phyloP scores from a whole-genome alignment of 2,113 vertebrate species.

The Rhinogobius similis region DNA sequence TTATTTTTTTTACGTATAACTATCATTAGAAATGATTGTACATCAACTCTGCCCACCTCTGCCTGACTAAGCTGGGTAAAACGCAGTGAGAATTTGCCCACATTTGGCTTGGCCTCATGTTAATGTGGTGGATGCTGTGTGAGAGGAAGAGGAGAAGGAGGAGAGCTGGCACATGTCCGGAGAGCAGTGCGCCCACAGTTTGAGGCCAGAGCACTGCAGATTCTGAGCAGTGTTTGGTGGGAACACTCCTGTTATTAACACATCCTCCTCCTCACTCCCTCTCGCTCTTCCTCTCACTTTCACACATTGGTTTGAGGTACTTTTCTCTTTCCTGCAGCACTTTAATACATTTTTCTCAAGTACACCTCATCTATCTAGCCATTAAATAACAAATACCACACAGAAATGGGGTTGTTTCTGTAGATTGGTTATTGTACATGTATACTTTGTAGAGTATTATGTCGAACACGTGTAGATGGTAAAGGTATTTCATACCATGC shows the following conservation, averaged over 20 bases:
- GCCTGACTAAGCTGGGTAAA: slow-evolving; percentile 20
- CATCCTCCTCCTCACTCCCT: slow-evolving; percentile 60
- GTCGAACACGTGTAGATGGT: too few species aligned
- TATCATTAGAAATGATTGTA: background rate
- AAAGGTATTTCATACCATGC: too few species aligned
- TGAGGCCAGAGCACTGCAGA: slow-evolving; percentile 73
- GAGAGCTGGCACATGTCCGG: slow-evolving; percentile 60
- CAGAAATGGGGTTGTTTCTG: slow-evolving; percentile 11
- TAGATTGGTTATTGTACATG: slow-evolving; percentile 22
- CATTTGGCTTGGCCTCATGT: slow-evolving; percentile 45
- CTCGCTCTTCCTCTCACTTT: slow-evolving; percentile 52
- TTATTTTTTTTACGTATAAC: too few species aligned
- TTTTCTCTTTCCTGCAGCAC: slow-evolving; percentile 54
- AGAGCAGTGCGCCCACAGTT: slow-evolving; percentile 56
- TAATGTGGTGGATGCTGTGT: slow-evolving; percentile 57
- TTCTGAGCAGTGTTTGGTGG: slow-evolving; percentile 76
- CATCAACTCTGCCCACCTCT: background rate
- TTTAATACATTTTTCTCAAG: slow-evolving; percentile 41
- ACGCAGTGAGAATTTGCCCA: slow-evolving; percentile 46
- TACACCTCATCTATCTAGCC: slow-evolving; percentile 29
- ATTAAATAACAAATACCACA: background rate
- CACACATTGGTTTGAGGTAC: slow-evolving; percentile 44
- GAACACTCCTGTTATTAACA: slow-evolving; percentile 68
- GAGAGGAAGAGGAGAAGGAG: slow-evolving; percentile 56
- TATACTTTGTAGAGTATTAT: too few species aligned